Evolutionary conservation across 2,797 vertebrate genomes (phyloP), one percentile per base, ranked within the genome.

Genomic region (Pipistrellus pipistrellus): DNA sequence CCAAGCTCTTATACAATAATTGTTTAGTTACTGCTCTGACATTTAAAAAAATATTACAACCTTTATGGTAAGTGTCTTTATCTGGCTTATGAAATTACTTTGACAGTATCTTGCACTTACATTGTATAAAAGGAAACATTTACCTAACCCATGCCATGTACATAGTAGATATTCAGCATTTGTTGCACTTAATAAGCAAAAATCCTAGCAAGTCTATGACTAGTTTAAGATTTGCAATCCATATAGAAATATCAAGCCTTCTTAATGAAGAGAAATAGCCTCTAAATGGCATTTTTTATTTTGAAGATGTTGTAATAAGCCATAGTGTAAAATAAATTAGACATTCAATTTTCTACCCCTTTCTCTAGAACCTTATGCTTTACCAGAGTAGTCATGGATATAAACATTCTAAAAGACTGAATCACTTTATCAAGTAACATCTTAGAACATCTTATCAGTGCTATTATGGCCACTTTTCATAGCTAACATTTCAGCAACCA

Each of bases 1-100:
- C 75, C 23, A 88, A 96, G 95, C 72, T 91, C 59, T 94, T 92
- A 84, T 89, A n/a, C n/a, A n/a, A n/a, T n/a, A 96, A 96, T 97
- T 97, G 95, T 93, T 97, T 88, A 86, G 88, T 91, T 91, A 95
- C 88, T 94, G 94, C 86, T 95, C 94, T 97, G 95, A 97, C 96
- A 97, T 96, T 96, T 96, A 91, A 96, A 97, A 44, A 96, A 93
- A 92, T 85, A 96, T 94, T 96, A 93, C 86, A 95, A 91, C 80
- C 88, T 96, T 95, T 96, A 87, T 91, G 66, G 23, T 62, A 96
- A 96, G 83, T 96, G 32, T 62, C 83, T 95, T 96, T 96, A 96
- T 93, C 83, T 96, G 68, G 66, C 94, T 96, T 97, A 90, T 86
- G 78, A 95, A 97, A 96, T 97, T 80, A 92, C 71, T 95, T 94